Evolutionary conservation across 2,113 vertebrate genomes (phyloP).

Genomic region (Rhinoderma darwinii): DNA sequence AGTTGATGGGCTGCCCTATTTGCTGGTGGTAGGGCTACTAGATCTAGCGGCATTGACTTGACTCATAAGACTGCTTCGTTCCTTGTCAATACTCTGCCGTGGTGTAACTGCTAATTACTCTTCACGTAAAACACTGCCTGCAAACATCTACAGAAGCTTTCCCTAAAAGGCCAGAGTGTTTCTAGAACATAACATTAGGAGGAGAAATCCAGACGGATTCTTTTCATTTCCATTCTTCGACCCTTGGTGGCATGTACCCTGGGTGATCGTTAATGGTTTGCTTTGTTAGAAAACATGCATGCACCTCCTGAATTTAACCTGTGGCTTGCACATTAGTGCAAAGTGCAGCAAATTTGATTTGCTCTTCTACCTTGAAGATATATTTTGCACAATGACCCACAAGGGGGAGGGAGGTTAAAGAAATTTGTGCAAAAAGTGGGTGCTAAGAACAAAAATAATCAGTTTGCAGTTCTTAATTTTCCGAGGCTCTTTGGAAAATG

Average conservation of each 20-base stretch:
- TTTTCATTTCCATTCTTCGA: background rate
- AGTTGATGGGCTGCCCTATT: background rate
- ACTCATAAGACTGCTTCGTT: background rate
- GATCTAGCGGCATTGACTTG: background rate
- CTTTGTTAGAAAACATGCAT: background rate
- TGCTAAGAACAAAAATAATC: too few species aligned
- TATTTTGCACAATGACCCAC: too few species aligned
- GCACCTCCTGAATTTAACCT: background rate
- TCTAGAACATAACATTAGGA: slow-evolving; percentile 4
- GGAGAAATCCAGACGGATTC: background rate
- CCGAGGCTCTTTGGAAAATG: too few species aligned
- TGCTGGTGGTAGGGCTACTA: background rate
- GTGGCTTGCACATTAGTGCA: background rate
- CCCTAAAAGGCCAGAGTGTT: slow-evolving; percentile 1
- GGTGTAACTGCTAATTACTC: background rate
- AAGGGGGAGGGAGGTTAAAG: too few species aligned
- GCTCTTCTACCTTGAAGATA: too few species aligned
- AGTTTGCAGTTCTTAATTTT: too few species aligned
- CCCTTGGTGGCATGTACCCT: background rate
- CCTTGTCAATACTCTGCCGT: background rate
- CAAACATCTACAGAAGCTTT: background rate
- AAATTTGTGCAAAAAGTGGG: too few species aligned
- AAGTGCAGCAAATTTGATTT: background rate
- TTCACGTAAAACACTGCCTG: background rate
- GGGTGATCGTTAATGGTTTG: background rate